Evolutionary conservation across 2,888 invertebrate genomes (phyloP).

Genomic region (Lepidocyrtinus sp.): DNA sequence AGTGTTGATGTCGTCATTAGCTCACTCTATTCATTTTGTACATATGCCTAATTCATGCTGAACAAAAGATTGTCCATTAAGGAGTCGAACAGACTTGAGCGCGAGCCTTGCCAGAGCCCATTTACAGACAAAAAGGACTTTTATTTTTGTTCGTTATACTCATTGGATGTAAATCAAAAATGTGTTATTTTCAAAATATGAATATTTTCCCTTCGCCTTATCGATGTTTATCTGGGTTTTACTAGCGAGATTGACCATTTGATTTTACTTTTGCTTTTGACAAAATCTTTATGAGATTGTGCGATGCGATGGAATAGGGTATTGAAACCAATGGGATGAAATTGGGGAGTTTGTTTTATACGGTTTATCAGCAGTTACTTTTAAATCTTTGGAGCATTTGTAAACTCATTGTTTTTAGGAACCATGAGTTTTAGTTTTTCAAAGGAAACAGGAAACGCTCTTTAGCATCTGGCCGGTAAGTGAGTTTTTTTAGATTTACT

Average conservation of each 20-base stretch:
- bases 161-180: not conserved
- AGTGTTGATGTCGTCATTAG: slow-evolving; percentile 43
- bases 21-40: slow-evolving; percentile 34
- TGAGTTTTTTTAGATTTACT: too few species aligned
- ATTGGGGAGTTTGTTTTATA: too few species aligned
- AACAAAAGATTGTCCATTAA: slow-evolving; percentile 57
- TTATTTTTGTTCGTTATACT: not conserved
- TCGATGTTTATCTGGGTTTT: slow-evolving; percentile 35
- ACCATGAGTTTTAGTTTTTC: too few species aligned
- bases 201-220: not conserved
- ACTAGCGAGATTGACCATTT: not conserved
- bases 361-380: too few species aligned
- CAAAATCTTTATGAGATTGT: too few species aligned
- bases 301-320: too few species aligned
- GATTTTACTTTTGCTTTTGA: slow-evolving; percentile 43
- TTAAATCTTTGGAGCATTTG: too few species aligned
- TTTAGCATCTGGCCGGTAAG: too few species aligned
- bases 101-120: not conserved
- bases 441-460: slow-evolving; percentile 59
- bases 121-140: not conserved
- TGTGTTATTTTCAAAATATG: slow-evolving; percentile 9
- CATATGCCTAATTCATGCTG: slow-evolving; percentile 48
- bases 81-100: slow-evolving; percentile 19
- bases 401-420: too few species aligned
- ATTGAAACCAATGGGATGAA: too few species aligned